Base-by-base conservation (phyloP, 2,888 invertebrate genomes). In the Phengaris arion region DNA sequence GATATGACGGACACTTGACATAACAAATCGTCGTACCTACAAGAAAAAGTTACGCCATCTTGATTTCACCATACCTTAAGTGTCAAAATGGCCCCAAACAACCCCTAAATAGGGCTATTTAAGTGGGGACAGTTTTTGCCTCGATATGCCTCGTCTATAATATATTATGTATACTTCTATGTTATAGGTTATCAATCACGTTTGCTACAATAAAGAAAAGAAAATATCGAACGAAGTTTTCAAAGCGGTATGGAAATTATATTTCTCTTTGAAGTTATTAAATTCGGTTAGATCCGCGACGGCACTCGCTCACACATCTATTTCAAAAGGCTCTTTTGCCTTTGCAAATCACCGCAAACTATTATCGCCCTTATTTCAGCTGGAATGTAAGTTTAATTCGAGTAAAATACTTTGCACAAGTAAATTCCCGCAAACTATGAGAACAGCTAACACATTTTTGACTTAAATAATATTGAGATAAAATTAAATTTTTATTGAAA, bases 221-320 rank as follows among this genome's bases (percentile, higher is more conserved):
- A 12, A 57, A 57, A 35, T 13, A 45, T 48, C 48, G 10, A 69
- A 12, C 15, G 15, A 9, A n/a, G n/a, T 59, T 68, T 46, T 48
- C 69, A 69, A 69, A 69, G 15, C 48, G 48, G 48, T 5, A n/a
- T 48, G 69, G 15, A 48, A 69, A 69, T 69, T 69, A 48, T 69
- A 69, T 69, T 69, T 69, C 69, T 48, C 69, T 69, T 69, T 69
- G 69, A 48, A 46, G 69, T 46, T 48, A 69, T 69, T 48, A 69
- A 69, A 69, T 48, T 69, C 48, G 69, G 69, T 69, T 13, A 48
- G 48, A 69, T 69, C 48, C 48, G 59, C 59, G 6, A 13, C 64
- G 35, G 13, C 64, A 35, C 12, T 10, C 12, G 48, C 69, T 46
- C 46, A n/a, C 69, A 69, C 48, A 8, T 69, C 69, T 46, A 46